A percentile compares a stretch with the other conserved stretches of the same genome.
Conservation (phyloP, 2,888 invertebrate species). For the Caenorhabditis uteleia region DNA sequence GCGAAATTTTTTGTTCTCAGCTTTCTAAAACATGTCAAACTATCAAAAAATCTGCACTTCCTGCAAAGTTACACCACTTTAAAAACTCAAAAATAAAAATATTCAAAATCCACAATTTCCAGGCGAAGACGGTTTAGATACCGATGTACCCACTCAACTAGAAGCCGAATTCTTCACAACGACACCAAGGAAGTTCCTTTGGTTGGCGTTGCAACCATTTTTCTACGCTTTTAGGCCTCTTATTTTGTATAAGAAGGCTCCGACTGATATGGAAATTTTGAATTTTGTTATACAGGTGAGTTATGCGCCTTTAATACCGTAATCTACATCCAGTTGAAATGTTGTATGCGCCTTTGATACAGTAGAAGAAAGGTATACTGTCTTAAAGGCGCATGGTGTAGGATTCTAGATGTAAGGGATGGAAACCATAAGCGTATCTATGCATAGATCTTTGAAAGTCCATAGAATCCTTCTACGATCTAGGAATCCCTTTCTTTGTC, state of each 20-base stretch:
- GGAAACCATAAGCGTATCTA: too few relatives aligned
- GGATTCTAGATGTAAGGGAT: too few relatives aligned
- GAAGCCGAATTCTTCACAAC: slow-evolving; percentile 92
- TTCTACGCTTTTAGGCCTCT: slow-evolving; percentile 93
- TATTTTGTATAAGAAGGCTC: slow-evolving; percentile 70
- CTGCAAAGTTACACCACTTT: too few relatives aligned
- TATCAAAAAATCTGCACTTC: too few relatives aligned
- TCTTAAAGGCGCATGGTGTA: too few relatives aligned
- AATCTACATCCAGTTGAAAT: not conserved
- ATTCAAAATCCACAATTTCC: slow-evolving; percentile 3
- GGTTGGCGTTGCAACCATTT: slow-evolving; percentile 90
- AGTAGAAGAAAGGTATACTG: not conserved
- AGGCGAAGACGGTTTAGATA: slow-evolving; percentile 91
- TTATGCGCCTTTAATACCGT: not conserved
- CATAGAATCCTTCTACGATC: too few relatives aligned
- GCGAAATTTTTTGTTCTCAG: too few relatives aligned
- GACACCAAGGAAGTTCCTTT: slow-evolving; percentile 86
- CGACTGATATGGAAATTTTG: slow-evolving; percentile 81
- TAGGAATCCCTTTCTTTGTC: too few relatives aligned
- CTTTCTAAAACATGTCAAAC: too few relatives aligned
- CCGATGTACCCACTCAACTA: slow-evolving; percentile 89
- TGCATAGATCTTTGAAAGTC: too few relatives aligned
- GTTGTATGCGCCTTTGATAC: not conserved
- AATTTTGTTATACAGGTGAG: slow-evolving; percentile 81
- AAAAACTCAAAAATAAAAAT: slow-evolving; percentile 2